Percentiles rank a stretch among this genome's conserved stretches.
Evolutionary conservation across 2,888 invertebrate species (phyloP).

Genomic region (Tridacna gigas): DNA sequence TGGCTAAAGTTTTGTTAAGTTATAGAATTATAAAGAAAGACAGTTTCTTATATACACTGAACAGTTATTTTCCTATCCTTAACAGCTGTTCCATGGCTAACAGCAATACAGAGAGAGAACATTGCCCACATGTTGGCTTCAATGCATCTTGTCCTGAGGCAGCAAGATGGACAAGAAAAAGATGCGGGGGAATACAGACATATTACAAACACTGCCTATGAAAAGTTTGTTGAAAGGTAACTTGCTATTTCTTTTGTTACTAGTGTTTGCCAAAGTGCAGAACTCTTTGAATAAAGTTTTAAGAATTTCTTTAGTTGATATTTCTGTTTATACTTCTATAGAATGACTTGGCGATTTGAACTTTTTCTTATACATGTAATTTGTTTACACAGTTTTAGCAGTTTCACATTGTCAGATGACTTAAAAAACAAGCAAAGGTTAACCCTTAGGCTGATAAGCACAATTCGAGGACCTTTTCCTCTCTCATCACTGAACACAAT

Average conservation of each 20-base stretch:
- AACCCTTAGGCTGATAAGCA: too few relatives aligned
- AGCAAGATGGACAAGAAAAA: conserved; percentile 82
- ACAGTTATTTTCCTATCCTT: neutral
- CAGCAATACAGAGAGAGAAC: conserved; percentile 81
- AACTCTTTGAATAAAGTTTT: too few relatives aligned
- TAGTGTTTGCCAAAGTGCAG: neutral
- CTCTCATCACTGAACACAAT: too few relatives aligned
- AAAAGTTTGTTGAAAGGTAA: conserved; percentile 84
- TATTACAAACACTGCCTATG: conserved; percentile 83
- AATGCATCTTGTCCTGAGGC: conserved; percentile 83
- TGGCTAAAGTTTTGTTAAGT: neutral
- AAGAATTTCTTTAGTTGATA: neutral
- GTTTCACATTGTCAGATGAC: too few relatives aligned
- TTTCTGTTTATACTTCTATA: neutral
- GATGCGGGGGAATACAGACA: conserved; percentile 81
- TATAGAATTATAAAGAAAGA: neutral
- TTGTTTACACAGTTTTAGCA: too few relatives aligned
- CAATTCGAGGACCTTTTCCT: too few relatives aligned
- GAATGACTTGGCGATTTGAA: too few relatives aligned
- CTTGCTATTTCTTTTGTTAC: neutral
- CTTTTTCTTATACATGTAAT: too few relatives aligned
- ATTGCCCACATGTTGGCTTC: conserved; percentile 84
- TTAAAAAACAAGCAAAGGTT: too few relatives aligned
- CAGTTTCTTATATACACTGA: too few relatives aligned
- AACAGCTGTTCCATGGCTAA: conserved; percentile 80